These are phyloP conservation scores for Myopa tessellatipennis DNA, from an alignment of 2,888 invertebrate species.

Conservation along the genomic window DNA sequence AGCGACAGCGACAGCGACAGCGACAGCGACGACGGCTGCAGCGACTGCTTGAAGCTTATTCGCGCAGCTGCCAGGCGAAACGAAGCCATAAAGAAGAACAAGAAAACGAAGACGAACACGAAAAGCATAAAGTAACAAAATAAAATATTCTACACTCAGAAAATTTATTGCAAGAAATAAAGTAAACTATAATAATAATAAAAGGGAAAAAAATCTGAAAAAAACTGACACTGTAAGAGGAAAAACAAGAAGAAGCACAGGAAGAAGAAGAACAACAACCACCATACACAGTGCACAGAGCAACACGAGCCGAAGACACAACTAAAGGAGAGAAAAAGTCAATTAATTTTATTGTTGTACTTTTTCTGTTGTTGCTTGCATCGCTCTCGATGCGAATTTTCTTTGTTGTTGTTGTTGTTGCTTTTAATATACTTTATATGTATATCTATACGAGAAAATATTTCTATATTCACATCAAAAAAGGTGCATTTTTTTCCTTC, in stretches of 20 bases:
- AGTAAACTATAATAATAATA: slow-evolving; percentile 12
- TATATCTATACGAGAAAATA: too few species aligned
- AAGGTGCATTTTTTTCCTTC: too few species aligned
- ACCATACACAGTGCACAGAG: slow-evolving; percentile 3
- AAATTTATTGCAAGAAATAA: slow-evolving; percentile 44
- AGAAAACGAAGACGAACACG: neutral
- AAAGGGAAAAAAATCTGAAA: slow-evolving; percentile 10
- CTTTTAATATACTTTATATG: neutral
- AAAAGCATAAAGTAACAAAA: neutral
- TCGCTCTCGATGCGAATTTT: slow-evolving; percentile 15
- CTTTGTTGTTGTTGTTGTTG: slow-evolving; percentile 24
- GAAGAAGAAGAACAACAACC: slow-evolving; percentile 21
- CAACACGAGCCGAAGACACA: neutral
- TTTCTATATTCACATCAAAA: too few species aligned
- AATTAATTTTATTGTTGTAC: slow-evolving; percentile 23
- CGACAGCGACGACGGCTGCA: neutral
- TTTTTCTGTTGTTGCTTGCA: neutral
- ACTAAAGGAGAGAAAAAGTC: slow-evolving; percentile 26
- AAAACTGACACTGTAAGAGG: slow-evolving; percentile 20
- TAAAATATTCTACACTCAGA: slow-evolving; percentile 45
- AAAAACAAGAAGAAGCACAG: neutral
- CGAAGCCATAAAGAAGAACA: slow-evolving; percentile 4
- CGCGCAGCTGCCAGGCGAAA: slow-evolving; percentile 21
- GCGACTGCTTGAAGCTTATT: slow-evolving; percentile 12
- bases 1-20: slow-evolving; percentile 17